These are phyloP conservation scores for Germaria angustata DNA, from an alignment of 2,888 invertebrate genomes.

Conservation along the genomic window DNA sequence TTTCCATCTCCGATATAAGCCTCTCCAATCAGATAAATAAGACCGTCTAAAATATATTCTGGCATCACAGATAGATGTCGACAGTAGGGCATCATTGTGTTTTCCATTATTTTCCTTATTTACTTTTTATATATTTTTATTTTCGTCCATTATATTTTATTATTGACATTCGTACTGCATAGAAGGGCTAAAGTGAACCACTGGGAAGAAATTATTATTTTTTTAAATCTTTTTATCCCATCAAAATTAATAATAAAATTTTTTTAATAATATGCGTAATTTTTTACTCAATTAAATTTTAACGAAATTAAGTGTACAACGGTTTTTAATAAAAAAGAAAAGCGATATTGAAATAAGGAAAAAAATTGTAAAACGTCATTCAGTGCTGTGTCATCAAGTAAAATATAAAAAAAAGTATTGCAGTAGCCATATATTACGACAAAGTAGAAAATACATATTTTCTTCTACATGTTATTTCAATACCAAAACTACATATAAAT, in stretches of 20 bases:
- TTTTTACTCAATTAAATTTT: slow-evolving; percentile 25
- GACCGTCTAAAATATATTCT: no score
- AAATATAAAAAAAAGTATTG: slow-evolving; percentile 49
- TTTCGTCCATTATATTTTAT: slow-evolving; percentile 33
- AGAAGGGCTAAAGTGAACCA: slow-evolving; percentile 35
- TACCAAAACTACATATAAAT: neutral
- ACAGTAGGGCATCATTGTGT: neutral
- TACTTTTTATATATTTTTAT: no score
- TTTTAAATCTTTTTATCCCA: slow-evolving; percentile 18
- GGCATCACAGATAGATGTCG: neutral
- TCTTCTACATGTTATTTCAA: slow-evolving; percentile 1
- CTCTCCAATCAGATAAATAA: no score
- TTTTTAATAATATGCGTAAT: slow-evolving; percentile 42
- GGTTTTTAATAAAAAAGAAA: slow-evolving; percentile 4
- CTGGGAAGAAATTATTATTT: slow-evolving; percentile 33
- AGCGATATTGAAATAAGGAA: slow-evolving; percentile 23
- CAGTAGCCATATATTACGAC: slow-evolving; percentile 43
- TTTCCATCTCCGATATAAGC: no score
- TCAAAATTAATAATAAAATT: slow-evolving; percentile 36
- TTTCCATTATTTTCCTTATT: slow-evolving; percentile 11
- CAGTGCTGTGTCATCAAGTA: slow-evolving; percentile 66
- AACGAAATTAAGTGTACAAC: slow-evolving; percentile 21
- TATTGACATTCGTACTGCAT: slow-evolving; percentile 57
- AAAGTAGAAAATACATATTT: neutral
- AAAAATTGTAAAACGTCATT: slow-evolving; percentile 58